Evolutionary conservation across 2,113 vertebrate species (phyloP), one percentile per base, ranked within the genome.

Genomic region (Atlantisia rogersi): DNA sequence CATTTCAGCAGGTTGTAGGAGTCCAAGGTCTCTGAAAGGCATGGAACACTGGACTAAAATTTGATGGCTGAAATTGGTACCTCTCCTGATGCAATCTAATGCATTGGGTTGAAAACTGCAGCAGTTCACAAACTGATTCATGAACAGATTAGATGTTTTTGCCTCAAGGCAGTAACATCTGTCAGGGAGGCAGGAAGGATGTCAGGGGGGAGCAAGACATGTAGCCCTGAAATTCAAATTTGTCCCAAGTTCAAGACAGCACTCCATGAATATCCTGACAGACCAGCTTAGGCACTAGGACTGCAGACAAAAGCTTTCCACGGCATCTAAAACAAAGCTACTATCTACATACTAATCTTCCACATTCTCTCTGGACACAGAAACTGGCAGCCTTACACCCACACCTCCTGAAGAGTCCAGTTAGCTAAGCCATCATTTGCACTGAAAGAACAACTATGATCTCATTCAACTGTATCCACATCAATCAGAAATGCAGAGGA

Each of bases 81-180:
- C 58, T 55, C 62, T 87, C 70, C 91, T 85, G 89, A 87, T 84
- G 42, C n/a, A 70, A 76, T 42, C 32, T 80, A 81, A 79, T 22
- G 39, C 58, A 65, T 3, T 79, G 62, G 35, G 62, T 35, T 94
- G 91, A 85, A 95, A 87, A 85, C 62, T 64, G 53, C 83, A 94
- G 74, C 77, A 91, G 62, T 85, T 91, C 84, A 81, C 64, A 78
- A 60, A 60, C 56, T 76, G 93, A 89, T 91, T 94, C 89, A 89
- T 48, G 62, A 94, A 87, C 53, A 95, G 77, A 87, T 87, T 55
- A 79, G 53, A 82, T 37, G 31, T 3, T 93, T 87, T 87, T 95
- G 91, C 94, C 91, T 87, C 81, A 82, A 89, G 86, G 93, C 70
- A 85, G 44, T 53, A 95, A 92, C 93, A 94, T 95, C 89, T 96